These are phyloP conservation scores for Poecilia wingei DNA, from an alignment of 2,797 vertebrate genomes.

Conservation along the genomic window DNA sequence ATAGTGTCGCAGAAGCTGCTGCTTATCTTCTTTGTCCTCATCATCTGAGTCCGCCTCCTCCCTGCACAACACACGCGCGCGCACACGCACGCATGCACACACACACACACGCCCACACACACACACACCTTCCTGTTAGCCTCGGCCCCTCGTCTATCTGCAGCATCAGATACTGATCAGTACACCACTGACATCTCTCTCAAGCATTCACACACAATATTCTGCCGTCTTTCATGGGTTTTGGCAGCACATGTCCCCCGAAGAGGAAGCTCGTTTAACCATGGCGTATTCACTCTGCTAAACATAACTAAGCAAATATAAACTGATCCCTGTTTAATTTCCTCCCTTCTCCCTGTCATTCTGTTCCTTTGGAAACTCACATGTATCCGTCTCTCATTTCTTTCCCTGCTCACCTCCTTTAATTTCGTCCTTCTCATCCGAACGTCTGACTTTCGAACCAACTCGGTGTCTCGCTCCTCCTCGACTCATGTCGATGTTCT, in stretches of 20 bases:
- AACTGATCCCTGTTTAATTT: constrained; percentile 76
- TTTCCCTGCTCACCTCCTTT: constrained; percentile 23
- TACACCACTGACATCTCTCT: constrained; percentile 49
- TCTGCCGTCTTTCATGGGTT: constrained; percentile 45
- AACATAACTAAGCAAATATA: constrained; percentile 66
- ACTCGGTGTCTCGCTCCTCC: constrained; percentile 24
- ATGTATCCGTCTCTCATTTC: constrained; percentile 45
- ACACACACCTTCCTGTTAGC: constrained; percentile 23
- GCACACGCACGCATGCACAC: constrained; percentile 18
- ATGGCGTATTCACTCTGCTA: constrained; percentile 61
- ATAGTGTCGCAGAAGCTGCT: constrained; percentile 44
- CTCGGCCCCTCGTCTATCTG: constrained; percentile 46
- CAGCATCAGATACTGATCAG: constrained; percentile 61
- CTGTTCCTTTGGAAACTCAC: constrained; percentile 66
- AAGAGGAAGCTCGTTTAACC: constrained; percentile 59
- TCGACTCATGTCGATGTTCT: constrained; percentile 63
- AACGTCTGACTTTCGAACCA: constrained; percentile 45
- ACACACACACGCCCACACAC: constrained; percentile 14
- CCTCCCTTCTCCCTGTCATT: constrained; percentile 64
- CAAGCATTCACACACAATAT: constrained; percentile 26
- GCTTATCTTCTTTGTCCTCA: constrained; percentile 64
- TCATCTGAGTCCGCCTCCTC: constrained; percentile 32
- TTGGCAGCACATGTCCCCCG: constrained; percentile 51
- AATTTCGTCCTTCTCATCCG: constrained; percentile 44
- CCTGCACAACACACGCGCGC: constrained; percentile 14